Evolutionary conservation across 2,797 vertebrate species (phyloP).

Genomic region (Carduelis carduelis): DNA sequence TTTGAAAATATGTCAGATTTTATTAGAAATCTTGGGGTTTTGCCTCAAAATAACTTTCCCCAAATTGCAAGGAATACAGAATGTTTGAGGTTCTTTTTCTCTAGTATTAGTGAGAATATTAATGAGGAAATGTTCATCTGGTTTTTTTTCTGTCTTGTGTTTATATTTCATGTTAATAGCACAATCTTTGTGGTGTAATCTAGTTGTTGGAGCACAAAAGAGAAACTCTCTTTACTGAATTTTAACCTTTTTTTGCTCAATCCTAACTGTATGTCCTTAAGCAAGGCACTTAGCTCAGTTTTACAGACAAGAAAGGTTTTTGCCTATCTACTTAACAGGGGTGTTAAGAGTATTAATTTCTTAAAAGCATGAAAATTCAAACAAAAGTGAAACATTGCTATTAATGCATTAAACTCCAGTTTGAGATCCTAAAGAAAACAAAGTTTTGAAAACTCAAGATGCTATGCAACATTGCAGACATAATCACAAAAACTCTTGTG

Average conservation of each 20-base stretch:
- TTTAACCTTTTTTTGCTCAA: slow-evolving; percentile 2
- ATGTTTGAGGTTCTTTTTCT: background rate
- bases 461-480: accelerated
- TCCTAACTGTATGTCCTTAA: background rate
- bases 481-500: background rate
- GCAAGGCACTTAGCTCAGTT: background rate
- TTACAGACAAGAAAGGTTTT: slow-evolving; percentile 9
- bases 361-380: slow-evolving; percentile 10
- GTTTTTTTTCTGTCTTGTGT: background rate
- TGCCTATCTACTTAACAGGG: background rate
- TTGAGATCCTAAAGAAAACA: background rate
- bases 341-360: slow-evolving; percentile 43
- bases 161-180: background rate
- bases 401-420: background rate
- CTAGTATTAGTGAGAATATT: background rate
- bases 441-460: background rate
- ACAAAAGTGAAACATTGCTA: background rate
- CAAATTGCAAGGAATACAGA: background rate
- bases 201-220: background rate
- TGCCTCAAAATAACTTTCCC: background rate
- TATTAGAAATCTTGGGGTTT: background rate
- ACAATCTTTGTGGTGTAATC: background rate
- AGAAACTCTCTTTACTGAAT: background rate
- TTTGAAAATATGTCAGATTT: background rate
- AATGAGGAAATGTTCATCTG: background rate